Base-by-base conservation (phyloP, 2,113 vertebrate genomes). In the Eidolon helvum region DNA sequence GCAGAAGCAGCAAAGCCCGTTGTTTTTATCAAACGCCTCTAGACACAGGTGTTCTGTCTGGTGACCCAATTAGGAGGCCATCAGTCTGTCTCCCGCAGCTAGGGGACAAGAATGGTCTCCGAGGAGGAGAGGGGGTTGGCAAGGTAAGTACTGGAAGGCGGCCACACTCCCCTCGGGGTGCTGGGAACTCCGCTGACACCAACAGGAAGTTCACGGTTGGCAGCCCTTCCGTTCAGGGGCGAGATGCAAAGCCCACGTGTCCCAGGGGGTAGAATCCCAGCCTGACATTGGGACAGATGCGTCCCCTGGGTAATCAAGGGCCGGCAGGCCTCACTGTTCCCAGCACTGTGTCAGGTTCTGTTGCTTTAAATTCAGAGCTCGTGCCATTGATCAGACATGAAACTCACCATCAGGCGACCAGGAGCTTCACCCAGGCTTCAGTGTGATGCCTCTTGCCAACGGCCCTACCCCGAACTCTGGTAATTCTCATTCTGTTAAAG, bases 371-470 rank as follows among this genome's bases (percentile, higher is more conserved):
- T 84, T 66, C 93, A 89, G 93, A 92, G 86, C 65, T 35, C 10
- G 0, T 33, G 53, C 57, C 43, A 40, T 53, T 88, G 89, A 90
- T 97, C 91, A 87, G 75, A 89, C 69, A 90, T 79, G 79, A 57
- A 94, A 95, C 92, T 95, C 95, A 53, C 91, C 68, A 87, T 82
- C 90, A 87, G 48, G 89, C 80, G 79, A 50, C 59, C 63, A 93
- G 87, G 90, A 86, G 48, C 80, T 96, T 82, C 90, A 83, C 19
- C 66, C 38, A 84, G 91, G 78, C 89, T 96, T 66, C 43, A 1
- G 53, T 7, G 38, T 33, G 83, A 96, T 2, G 30, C 12, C 72
- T 95, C 92, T 96, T 93, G 89, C 94, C 92, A 94, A 4, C 65
- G 63, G 35, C 68, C 78, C 86, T 61, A 7, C 38, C 2, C 45